These are phyloP conservation scores for Saccostrea cuccullata DNA, from an alignment of 1,140 invertebrate genomes.

Conservation along the genomic window DNA sequence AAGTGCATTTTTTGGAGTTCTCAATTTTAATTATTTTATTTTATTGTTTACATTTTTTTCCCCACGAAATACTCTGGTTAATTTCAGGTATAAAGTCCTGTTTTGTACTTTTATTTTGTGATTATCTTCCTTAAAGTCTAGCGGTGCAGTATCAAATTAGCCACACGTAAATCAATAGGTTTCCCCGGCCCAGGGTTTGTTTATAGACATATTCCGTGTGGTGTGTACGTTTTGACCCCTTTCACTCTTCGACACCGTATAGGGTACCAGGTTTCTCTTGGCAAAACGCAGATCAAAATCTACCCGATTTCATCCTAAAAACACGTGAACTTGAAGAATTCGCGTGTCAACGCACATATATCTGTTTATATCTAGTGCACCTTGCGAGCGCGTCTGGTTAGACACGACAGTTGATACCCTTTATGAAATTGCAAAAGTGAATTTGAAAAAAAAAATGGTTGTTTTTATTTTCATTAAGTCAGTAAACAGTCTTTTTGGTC, in stretches of 20 bases:
- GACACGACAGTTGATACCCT: not conserved
- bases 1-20: too few species aligned
- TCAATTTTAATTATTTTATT: too few species aligned
- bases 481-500: not conserved
- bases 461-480: not conserved
- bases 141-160: not conserved
- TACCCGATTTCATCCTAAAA: slow-evolving; percentile 27
- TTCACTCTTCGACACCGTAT: slow-evolving; percentile 8
- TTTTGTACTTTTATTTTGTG: not conserved
- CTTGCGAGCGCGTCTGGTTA: slow-evolving; percentile 6
- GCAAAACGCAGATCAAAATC: slow-evolving; percentile 34
- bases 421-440: not conserved
- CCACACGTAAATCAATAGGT: slow-evolving; percentile 20
- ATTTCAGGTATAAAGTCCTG: not conserved
- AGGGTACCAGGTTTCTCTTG: slow-evolving; percentile 23
- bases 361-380: not conserved
- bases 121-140: not conserved
- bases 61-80: too few species aligned
- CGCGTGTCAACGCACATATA: slow-evolving; percentile 2
- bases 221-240: not conserved
- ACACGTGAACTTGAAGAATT: slow-evolving; percentile 22
- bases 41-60: too few species aligned
- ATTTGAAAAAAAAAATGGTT: not conserved
- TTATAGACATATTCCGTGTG: slow-evolving; percentile 24
- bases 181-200: not conserved